Evolutionary conservation across 2,888 invertebrate species (phyloP).

Genomic region (Diplolepis rosae): DNA sequence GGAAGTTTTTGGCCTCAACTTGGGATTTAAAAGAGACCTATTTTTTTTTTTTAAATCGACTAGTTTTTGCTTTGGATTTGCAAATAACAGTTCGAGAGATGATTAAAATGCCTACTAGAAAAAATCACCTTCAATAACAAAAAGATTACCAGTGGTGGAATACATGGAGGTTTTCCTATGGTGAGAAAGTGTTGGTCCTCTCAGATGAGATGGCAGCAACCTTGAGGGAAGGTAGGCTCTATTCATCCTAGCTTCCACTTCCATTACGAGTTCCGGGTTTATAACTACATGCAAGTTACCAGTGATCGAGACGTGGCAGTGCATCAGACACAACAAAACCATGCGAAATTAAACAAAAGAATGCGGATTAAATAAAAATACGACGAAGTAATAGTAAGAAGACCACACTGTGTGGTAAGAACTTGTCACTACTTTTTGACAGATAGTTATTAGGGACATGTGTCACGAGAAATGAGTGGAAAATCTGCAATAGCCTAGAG

Average conservation of each 20-base stretch:
- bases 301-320: conserved; percentile 57
- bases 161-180: conserved; percentile 72
- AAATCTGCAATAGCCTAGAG: no score
- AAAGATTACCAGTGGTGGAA: conserved; percentile 70
- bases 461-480: no score
- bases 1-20: no score
- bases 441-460: no score
- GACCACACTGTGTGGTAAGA: no score
- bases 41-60: no score
- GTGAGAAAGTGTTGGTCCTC: conserved; percentile 67
- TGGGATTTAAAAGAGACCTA: no score
- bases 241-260: conserved; percentile 92
- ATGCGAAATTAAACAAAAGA: conserved; percentile 70
- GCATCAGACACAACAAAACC: conserved; percentile 71
- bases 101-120: not conserved
- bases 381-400: no score
- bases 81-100: no score
- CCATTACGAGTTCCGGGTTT: conserved; percentile 91
- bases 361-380: conserved; percentile 60
- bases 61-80: no score
- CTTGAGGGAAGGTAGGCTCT: conserved; percentile 80
- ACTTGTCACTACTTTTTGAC: no score
- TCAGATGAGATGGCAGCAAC: conserved; percentile 75
- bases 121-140: conserved; percentile 48
- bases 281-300: conserved; percentile 79